phyloP scores from a whole-genome alignment of 1,140 invertebrate species.

The Idris sp. region DNA sequence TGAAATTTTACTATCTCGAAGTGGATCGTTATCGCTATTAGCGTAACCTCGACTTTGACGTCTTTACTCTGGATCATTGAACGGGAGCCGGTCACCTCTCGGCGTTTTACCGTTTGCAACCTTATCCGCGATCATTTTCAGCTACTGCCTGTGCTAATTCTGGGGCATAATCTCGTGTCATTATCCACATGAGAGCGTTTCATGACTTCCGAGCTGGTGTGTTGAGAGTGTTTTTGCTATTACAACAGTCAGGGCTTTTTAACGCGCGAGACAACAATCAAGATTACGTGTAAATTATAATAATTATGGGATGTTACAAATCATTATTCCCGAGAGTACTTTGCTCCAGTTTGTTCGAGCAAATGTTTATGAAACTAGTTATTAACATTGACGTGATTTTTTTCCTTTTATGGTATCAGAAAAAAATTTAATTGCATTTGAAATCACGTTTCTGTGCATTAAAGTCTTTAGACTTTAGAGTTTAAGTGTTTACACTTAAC shows the following conservation, averaged over 20 bases:
- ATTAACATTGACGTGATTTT: neutral
- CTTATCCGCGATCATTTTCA: conserved; percentile 61
- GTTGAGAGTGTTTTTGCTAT: conserved; percentile 48
- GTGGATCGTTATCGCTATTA: conserved; percentile 64
- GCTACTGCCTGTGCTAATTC: conserved; percentile 64
- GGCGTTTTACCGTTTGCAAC: conserved; percentile 63
- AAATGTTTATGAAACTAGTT: conserved; percentile 24
- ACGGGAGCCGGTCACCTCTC: conserved; percentile 53
- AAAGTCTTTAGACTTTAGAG: too few species aligned
- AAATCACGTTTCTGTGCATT: too few species aligned
- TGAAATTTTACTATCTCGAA: too few species aligned
- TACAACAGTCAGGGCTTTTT: conserved; percentile 51
- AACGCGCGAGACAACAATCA: conserved; percentile 44
- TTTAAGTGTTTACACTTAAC: too few species aligned
- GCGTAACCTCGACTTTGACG: conserved; percentile 45
- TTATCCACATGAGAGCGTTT: conserved; percentile 62
- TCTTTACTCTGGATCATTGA: conserved; percentile 58
- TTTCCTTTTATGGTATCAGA: too few species aligned
- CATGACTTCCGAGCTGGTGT: conserved; percentile 62
- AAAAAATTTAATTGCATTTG: too few species aligned
- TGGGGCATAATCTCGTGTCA: conserved; percentile 65
- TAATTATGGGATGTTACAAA: conserved; percentile 45
- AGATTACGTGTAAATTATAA: conserved; percentile 51
- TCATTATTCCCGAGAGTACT: conserved; percentile 23
- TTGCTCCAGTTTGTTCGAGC: neutral